Base-by-base conservation (phyloP, 2,113 vertebrate genomes). In the Puntigrus tetrazona region DNA sequence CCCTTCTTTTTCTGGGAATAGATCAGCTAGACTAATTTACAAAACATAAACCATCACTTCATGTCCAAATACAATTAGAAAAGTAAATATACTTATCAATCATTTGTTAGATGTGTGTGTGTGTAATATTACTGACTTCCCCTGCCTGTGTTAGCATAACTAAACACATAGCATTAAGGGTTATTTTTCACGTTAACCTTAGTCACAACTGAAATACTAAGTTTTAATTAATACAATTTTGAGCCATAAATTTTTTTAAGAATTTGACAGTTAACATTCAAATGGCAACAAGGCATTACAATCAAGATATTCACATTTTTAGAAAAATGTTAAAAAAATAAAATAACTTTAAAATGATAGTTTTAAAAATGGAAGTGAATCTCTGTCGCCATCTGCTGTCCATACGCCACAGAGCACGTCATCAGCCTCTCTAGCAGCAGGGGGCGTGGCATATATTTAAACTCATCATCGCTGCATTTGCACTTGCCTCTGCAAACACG, bases 341-440 rank as follows among this genome's bases (percentile, higher is more conserved):
- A n/a, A n/a, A n/a, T n/a, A n/a, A n/a, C n/a, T n/a, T n/a, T n/a
- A n/a, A n/a, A n/a, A n/a, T n/a, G n/a, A n/a, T n/a, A n/a, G n/a
- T n/a, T n/a, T n/a, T n/a, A n/a, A n/a, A n/a, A n/a, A n/a, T n/a
- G n/a, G n/a, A n/a, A 47, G 18, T 57, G 16, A n/a, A 47, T 41
- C 1, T 84, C 16, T 72, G 69, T 82, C 84, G 70, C 70, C 81
- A 88, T 82, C 87, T 65, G 25, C 36, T 72, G 87, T 47, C 27
- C 8, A 4, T 11, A 5, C 18, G n/a, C 7, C 13, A 67, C n/a
- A n/a, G 43, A 13, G 43, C 43, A 45, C 4, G 13, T 50, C 14
- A 45, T 31, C 63, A 45, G 2, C 27, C 10, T 25, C 45, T 45
- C 20, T 25, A 45, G 7, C 80, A 59, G 34, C 55, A 86, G 85